These are phyloP conservation scores for Heliconius hortense DNA, from an alignment of 2,888 invertebrate species.

Conservation along the genomic window DNA sequence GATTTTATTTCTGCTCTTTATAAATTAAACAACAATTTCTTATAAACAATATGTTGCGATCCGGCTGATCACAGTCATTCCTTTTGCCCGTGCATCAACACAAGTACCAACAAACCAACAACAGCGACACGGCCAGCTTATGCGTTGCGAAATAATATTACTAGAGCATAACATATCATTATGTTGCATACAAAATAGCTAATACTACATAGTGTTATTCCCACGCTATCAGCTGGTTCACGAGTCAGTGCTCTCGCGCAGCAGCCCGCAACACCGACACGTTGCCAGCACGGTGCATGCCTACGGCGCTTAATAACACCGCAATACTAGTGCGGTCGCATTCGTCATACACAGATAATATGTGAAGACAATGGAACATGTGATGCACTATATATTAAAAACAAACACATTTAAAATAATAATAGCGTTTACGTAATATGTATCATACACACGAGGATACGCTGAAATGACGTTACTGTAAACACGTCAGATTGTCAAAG, in stretches of 20 bases:
- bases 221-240: conserved; percentile 77
- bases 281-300: conserved; percentile 45
- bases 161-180: conserved; percentile 39
- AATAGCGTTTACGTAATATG: conserved; percentile 5
- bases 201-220: conserved; percentile 61
- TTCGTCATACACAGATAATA: background rate
- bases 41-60: background rate
- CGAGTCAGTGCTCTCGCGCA: conserved; percentile 65
- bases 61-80: background rate
- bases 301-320: conserved; percentile 45
- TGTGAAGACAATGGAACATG: background rate
- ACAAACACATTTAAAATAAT: conserved; percentile 4
- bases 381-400: background rate
- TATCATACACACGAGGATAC: background rate
- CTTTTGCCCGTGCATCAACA: background rate
- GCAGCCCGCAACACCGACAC: conserved; percentile 55
- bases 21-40: background rate
- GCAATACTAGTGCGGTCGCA: conserved; percentile 28
- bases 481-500: conserved; percentile 26
- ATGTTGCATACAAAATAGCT: conserved; percentile 32
- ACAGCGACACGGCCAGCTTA: conserved; percentile 6
- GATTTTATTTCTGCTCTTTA: too few species aligned
- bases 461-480: conserved; percentile 3
- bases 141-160: conserved; percentile 33
- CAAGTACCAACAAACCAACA: background rate